These are phyloP conservation scores for Hylaeus volcanicus DNA, from an alignment of 1,140 invertebrate genomes.

Conservation along the genomic window DNA sequence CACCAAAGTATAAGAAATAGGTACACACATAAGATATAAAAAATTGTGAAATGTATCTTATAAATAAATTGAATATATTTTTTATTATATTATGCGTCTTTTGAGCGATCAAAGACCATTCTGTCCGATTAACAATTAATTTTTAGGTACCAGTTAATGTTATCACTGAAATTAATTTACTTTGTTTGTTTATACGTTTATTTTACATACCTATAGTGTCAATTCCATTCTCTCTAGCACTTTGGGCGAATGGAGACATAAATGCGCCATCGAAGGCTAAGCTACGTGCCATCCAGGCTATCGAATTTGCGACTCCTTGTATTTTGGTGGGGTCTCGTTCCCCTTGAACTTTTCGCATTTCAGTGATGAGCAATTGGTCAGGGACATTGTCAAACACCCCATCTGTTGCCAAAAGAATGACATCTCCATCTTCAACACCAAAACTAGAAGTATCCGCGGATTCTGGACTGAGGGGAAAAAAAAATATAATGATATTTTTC, in stretches of 20 bases:
- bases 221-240: constrained; percentile 95
- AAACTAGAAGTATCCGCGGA: constrained; percentile 95
- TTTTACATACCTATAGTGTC: constrained; percentile 89
- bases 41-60: constrained; percentile 40
- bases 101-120: background rate
- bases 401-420: constrained; percentile 97
- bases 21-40: constrained; percentile 20
- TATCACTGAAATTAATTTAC: too few relatives aligned
- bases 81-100: constrained; percentile 16
- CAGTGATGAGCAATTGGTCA: constrained; percentile 91
- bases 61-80: constrained; percentile 41
- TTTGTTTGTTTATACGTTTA: too few relatives aligned
- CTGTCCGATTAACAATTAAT: too few relatives aligned
- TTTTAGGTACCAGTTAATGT: background rate
- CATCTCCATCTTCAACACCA: constrained; percentile 95
- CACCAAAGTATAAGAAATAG: constrained; percentile 30
- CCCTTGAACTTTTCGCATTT: constrained; percentile 87
- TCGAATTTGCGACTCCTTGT: constrained; percentile 95
- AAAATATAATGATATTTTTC: background rate
- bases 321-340: constrained; percentile 87
- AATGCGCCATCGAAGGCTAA: constrained; percentile 96
- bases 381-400: constrained; percentile 99
- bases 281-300: constrained; percentile 96
- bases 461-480: constrained; percentile 86
- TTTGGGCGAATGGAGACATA: constrained; percentile 96